Evolutionary conservation across 2,797 vertebrate genomes (phyloP).

Genomic region (Parauchenoglanis ngamensis): DNA sequence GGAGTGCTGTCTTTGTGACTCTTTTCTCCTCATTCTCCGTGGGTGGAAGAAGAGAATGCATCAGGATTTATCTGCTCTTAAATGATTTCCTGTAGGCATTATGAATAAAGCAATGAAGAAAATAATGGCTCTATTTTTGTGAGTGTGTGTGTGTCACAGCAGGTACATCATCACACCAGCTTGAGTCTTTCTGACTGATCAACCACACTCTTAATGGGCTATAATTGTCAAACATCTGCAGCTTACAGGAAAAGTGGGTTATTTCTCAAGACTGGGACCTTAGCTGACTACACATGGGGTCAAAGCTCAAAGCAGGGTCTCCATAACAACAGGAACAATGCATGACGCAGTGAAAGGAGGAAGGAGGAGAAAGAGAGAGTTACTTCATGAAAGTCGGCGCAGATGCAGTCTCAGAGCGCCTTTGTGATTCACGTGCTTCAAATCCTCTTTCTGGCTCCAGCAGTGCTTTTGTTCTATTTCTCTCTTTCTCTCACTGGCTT

Average conservation of each 20-base stretch:
- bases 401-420: constrained; percentile 46
- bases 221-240: constrained; percentile 7
- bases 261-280: neutral
- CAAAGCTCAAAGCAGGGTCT: constrained; percentile 34
- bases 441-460: constrained; percentile 43
- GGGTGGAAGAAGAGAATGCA: constrained; percentile 66
- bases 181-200: neutral
- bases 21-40: constrained; percentile 47
- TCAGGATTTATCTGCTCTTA: constrained; percentile 69
- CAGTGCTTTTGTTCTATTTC: constrained; percentile 48
- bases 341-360: constrained; percentile 41
- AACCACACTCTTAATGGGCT: neutral
- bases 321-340: constrained; percentile 35
- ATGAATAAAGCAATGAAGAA: constrained; percentile 63
- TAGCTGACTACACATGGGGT: constrained; percentile 7
- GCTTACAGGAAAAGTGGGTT: constrained; percentile 8
- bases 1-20: constrained; percentile 16
- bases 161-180: neutral
- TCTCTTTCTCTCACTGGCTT: neutral
- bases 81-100: constrained; percentile 73
- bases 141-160: neutral
- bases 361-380: constrained; percentile 30
- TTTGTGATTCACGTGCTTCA: constrained; percentile 45
- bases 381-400: constrained; percentile 45
- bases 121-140: constrained; percentile 57